Conservation (phyloP, 2,797 vertebrate genomes). For the Tolypeutes matacus region DNA sequence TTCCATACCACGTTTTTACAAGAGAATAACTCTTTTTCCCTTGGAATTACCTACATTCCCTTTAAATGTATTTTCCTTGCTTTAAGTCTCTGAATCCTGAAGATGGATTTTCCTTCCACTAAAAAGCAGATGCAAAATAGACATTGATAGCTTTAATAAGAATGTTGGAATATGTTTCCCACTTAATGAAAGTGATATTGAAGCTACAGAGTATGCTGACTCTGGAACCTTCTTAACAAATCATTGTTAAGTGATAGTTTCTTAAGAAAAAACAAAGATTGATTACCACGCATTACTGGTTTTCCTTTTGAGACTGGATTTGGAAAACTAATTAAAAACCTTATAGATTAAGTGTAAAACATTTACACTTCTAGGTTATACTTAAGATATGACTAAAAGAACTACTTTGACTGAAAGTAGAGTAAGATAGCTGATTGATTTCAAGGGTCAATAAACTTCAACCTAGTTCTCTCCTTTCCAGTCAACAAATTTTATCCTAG, state of each 20-base stretch:
- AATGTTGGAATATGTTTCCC: not conserved
- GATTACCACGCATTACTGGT: not conserved
- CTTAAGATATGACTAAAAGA: not conserved
- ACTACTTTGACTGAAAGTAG: not conserved
- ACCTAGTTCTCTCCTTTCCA: not conserved
- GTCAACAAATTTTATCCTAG: not conserved
- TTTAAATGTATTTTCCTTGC: constrained; percentile 35
- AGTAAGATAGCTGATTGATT: not conserved
- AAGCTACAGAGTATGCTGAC: not conserved
- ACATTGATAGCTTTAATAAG: not conserved
- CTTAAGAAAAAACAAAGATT: not conserved
- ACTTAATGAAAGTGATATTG: not conserved
- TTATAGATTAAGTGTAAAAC: not conserved
- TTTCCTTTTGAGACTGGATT: not conserved
- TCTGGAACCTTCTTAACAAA: constrained; percentile 45
- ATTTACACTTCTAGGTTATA: not conserved
- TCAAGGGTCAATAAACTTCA: not conserved
- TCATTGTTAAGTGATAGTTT: constrained; percentile 17
- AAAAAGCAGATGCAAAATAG: constrained; percentile 13
- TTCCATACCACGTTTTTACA: not conserved
- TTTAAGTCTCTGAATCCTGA: not conserved
- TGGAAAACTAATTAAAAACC: not conserved
- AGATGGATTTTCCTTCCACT: not conserved
- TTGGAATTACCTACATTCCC: not conserved
- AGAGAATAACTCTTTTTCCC: not conserved